These are phyloP conservation scores for Gadopsis bispinosus DNA, from an alignment of 2,797 vertebrate genomes.

Conservation along the genomic window DNA sequence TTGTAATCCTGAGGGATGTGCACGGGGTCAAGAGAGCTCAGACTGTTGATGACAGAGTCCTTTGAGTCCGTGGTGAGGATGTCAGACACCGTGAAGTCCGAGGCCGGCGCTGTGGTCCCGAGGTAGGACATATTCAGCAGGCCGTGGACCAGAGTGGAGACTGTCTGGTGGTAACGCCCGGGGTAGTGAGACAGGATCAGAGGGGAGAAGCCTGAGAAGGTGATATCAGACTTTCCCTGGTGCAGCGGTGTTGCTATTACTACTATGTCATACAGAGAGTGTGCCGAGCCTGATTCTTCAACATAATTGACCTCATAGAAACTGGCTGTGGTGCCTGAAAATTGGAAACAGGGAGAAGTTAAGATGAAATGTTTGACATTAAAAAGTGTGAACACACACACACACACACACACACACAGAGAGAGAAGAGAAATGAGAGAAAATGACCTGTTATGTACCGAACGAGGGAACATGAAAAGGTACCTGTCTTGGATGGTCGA, in stretches of 20 bases:
- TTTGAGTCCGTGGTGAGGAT: slow-evolving; percentile 88
- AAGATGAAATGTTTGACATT: not conserved
- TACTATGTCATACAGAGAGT: slow-evolving; percentile 90
- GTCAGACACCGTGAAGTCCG: slow-evolving; percentile 76
- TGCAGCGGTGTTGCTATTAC: slow-evolving; percentile 90
- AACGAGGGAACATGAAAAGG: not conserved
- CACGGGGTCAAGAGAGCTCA: slow-evolving; percentile 82
- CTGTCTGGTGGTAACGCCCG: slow-evolving; percentile 83
- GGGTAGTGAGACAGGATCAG: slow-evolving; percentile 85
- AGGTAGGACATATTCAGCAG: slow-evolving; percentile 90
- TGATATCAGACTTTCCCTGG: slow-evolving; percentile 86
- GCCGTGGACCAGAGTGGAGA: slow-evolving; percentile 91
- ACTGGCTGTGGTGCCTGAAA: slow-evolving; percentile 78
- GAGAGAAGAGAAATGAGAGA: not conserved
- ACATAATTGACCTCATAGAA: slow-evolving; percentile 89
- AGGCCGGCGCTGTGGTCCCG: slow-evolving; percentile 68
- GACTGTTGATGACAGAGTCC: slow-evolving; percentile 83
- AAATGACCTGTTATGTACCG: not conserved
- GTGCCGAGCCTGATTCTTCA: slow-evolving; percentile 79
- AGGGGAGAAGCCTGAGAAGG: slow-evolving; percentile 89
- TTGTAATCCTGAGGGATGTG: slow-evolving; percentile 73
- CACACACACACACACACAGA: too few species aligned
- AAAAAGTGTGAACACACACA: not conserved
- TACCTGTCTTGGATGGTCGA: slow-evolving; percentile 85
- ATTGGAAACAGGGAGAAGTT: not conserved